phyloP scores from a whole-genome alignment of 2,888 invertebrate species.

The Lasioglossum vierecki region DNA sequence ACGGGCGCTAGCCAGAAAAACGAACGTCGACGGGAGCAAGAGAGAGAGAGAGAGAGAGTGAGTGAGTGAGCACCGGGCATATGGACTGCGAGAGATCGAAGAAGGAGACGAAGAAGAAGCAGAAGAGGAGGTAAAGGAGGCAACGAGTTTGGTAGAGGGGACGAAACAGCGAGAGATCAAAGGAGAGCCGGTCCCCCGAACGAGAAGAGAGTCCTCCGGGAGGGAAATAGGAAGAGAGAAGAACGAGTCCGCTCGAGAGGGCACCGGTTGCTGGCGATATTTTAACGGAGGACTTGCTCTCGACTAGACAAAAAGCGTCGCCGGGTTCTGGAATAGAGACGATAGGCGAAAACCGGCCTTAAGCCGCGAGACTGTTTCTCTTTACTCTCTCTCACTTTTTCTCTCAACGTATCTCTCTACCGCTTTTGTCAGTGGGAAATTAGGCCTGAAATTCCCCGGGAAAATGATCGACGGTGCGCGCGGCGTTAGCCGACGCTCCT shows the following conservation, averaged over 20 bases:
- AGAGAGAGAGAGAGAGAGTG: conserved; percentile 33
- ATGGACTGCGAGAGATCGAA: neutral
- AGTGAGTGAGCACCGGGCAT: conserved; percentile 24
- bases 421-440: conserved; percentile 81
- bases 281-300: conserved; percentile 49
- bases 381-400: neutral
- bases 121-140: conserved; percentile 10
- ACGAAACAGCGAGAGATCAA: conserved; percentile 41
- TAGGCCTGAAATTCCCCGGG: conserved; percentile 81
- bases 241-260: conserved; percentile 43
- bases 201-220: conserved; percentile 23
- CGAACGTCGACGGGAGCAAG: neutral
- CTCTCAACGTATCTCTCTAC: neutral
- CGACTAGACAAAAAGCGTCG: conserved; percentile 59
- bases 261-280: conserved; percentile 47
- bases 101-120: neutral
- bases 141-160: conserved; percentile 23
- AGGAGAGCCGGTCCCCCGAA: conserved; percentile 28
- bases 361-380: neutral
- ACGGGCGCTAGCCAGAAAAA: conserved; percentile 49
- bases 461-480: conserved; percentile 76
- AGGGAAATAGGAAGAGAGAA: conserved; percentile 51
- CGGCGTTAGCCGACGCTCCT: conserved; percentile 46
- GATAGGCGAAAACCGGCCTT: conserved; percentile 36
- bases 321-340: conserved; percentile 59